Base-by-base conservation (phyloP, 1,140 invertebrate genomes). In the Drosophila mojavensis region DNA sequence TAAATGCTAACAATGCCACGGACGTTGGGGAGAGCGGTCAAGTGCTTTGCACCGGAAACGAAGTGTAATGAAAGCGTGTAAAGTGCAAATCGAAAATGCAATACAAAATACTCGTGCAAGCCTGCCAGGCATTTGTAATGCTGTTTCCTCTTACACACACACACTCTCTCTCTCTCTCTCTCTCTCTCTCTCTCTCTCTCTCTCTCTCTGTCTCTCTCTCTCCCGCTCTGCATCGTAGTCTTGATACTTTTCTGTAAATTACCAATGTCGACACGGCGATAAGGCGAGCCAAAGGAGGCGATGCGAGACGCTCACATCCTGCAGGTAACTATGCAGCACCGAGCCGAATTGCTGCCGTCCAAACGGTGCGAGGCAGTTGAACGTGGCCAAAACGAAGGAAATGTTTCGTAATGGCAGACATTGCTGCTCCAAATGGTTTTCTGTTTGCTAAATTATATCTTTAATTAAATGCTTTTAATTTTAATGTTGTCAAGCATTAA, bases 51-150 rank as follows among this genome's bases (percentile, higher is more conserved):
- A 56, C 75, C 84, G 84, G 84, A 88, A 89, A 84, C 84, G 84
- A 86, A 89, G 80, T 89, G 83, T 88, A 86, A 86, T 86, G 83
- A 86, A 89, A 86, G 84, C 83, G 83, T 86, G 83, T 88, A 89
- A 86, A 86, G 83, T 86, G 83, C 83, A 86, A 89, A 86, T 86
- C 83, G 83, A 86, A 86, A 86, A 86, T 78, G 83, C 77, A 86
- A 86, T 86, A 86, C 83, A 86, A 86, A 81, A 83, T 82, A 15
- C 67, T 53, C 50, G 36, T 70, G 43, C 28, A 39, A 15, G 30
- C 15, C 59, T 47, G 59, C 66, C 66, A 64, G 67, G 30, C 67
- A 70, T 69, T 75, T 75, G 69, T 71, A 71, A 71, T 59, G 45
- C 45, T 41, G 47, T 47, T 36, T 58, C 39, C 26, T 45, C 28